Base-by-base conservation (phyloP, 2,113 vertebrate species). In the Candoia aspera region DNA sequence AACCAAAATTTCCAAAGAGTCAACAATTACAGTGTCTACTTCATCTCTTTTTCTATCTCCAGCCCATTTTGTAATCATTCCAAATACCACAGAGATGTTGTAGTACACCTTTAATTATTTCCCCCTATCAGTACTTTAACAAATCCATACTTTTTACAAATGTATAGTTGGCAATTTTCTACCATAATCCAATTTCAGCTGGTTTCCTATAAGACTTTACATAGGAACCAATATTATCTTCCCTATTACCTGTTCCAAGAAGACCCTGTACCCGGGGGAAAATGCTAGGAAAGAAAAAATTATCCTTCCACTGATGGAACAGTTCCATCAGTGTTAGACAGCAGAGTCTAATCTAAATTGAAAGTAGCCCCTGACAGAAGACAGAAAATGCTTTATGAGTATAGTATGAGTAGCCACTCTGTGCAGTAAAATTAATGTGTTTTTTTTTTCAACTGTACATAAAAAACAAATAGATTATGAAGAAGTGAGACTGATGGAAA, bases 381-480 rank as follows among this genome's bases (percentile, higher is more conserved):
- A 92, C 37, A 92, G 29, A 59, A 83, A 60, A 84, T 79, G 10
- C 49, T 88, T 60, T 59, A 88, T 88, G 42, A 59, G 29, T 33
- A 60, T 21, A 21, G 42, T 84, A 29, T 92, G 57, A 89, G 60
- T 89, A 92, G 46, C 29, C 42, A 53, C 55, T 21, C 17, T 33
- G 17, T 92, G 37, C 37, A 59, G 55, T 57, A 84, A 92, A 92
- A 88, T 11, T 24, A 88, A 88, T 62, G 68, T 62, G 37, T 54
- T 5, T 21, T 6, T 8, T 19, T 46, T 21, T 24, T 53, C 4
- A 87, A 26, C 89, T n/a, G 24, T 26, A 33, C 21, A 33, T 42
- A 84, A 86, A 86, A 60, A 62, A 11, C 37, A 64, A 26, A 49
- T 37, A 21, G n/a, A 86, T 84, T n/a, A 84, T 37, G 19, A 73